A percentile compares a stretch with the other conserved stretches of the same genome.
Evolutionary conservation across 2,113 vertebrate species (phyloP).

Genomic region (Strix aluco): DNA sequence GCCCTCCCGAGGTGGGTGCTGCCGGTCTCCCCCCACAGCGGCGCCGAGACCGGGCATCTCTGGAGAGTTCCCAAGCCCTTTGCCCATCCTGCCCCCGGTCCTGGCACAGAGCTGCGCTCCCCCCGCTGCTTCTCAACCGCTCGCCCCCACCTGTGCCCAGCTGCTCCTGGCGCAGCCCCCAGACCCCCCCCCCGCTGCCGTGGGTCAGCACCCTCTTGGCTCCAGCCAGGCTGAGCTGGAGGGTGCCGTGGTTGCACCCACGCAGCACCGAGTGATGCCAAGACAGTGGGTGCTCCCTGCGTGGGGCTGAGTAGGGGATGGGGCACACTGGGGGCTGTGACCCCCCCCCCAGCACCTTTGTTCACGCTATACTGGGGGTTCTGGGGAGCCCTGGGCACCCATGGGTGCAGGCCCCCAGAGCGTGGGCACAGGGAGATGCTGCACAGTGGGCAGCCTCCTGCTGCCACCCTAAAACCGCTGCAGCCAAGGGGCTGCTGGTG

Average conservation of each 20-base stretch:
- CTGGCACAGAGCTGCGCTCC: background rate
- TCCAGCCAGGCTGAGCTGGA: background rate
- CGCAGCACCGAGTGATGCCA: accelerated
- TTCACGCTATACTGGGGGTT: background rate
- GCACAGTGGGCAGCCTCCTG: accelerated
- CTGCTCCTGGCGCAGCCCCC: background rate
- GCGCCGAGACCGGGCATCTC: background rate
- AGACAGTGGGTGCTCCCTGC: background rate
- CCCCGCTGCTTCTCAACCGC: accelerated
- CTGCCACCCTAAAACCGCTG: accelerated
- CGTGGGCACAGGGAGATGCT: accelerated
- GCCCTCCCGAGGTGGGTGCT: accelerated
- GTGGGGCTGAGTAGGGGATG: background rate
- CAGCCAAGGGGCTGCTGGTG: background rate
- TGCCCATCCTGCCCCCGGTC: background rate
- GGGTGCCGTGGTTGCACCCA: background rate
- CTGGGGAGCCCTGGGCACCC: background rate
- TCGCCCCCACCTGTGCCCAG: background rate
- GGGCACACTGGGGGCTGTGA: background rate
- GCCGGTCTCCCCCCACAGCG: accelerated
- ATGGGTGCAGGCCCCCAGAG: accelerated
- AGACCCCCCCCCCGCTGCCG: accelerated
- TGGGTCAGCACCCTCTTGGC: background rate
- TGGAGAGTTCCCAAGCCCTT: background rate
- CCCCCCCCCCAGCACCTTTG: accelerated